phyloP scores from a whole-genome alignment of 2,888 invertebrate species.

The Drosophila testacea region DNA sequence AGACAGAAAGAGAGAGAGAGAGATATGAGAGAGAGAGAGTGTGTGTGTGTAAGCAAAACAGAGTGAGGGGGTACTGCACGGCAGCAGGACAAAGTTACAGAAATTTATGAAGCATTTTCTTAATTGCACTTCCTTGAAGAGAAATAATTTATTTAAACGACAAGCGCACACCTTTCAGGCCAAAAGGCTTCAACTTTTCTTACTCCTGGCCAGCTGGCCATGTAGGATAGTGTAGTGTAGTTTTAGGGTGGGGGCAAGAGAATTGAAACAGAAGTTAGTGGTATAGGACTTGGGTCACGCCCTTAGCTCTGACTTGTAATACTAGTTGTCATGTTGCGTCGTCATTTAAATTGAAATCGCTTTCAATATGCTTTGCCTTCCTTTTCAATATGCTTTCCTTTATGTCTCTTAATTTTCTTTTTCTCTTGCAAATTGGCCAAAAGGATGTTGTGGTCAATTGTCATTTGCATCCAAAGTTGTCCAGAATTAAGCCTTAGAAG shows the following conservation, averaged over 20 bases:
- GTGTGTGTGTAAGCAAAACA: not conserved
- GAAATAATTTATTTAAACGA: conserved; percentile 85
- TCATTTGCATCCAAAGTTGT: not conserved
- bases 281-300: conserved; percentile 36
- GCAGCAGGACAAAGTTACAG: conserved; percentile 60
- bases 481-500: not conserved
- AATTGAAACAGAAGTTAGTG: too few species aligned
- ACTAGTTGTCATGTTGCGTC: conserved; percentile 58
- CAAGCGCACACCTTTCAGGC: conserved; percentile 79
- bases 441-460: conserved; percentile 40
- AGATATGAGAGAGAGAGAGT: too few species aligned
- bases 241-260: too few species aligned
- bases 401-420: conserved; percentile 7
- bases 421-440: conserved; percentile 34
- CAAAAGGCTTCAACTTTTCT: not conserved
- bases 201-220: not conserved
- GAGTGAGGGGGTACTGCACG: conserved; percentile 21
- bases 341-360: conserved; percentile 78
- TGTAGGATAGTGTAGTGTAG: not conserved
- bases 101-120: conserved; percentile 85
- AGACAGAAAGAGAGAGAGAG: not conserved
- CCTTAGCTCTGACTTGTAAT: conserved; percentile 23
- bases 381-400: not conserved
- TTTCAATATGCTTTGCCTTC: conserved; percentile 44
- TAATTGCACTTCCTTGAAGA: conserved; percentile 84